Evolutionary conservation across 2,797 vertebrate genomes (phyloP).

Genomic region (Pelochelys cantorii): DNA sequence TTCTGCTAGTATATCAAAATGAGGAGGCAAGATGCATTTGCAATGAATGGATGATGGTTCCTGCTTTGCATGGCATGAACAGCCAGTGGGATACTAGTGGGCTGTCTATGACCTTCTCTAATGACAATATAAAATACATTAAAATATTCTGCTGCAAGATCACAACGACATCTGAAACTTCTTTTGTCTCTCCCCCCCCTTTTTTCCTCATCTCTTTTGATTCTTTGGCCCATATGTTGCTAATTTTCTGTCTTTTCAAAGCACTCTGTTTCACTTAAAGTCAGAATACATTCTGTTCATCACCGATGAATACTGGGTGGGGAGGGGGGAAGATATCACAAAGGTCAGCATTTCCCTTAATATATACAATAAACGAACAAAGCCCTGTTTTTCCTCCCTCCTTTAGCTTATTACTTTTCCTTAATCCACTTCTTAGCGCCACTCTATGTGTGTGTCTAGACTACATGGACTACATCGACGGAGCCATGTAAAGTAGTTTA

Average conservation of each 20-base stretch:
- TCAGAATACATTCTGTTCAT: conserved; percentile 78
- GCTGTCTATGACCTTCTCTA: conserved; percentile 36
- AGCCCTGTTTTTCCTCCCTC: neutral
- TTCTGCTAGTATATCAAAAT: fast-evolving
- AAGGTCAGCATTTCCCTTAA: conserved; percentile 75
- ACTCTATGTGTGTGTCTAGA: no score
- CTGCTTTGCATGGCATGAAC: neutral
- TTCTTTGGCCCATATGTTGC: conserved; percentile 84
- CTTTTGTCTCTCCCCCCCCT: conserved; percentile 57
- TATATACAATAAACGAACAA: conserved; percentile 72
- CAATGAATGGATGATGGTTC: neutral
- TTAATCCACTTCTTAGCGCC: conserved; percentile 75
- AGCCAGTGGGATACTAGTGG: neutral
- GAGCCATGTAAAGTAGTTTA: no score
- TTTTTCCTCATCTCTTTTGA: conserved; percentile 73
- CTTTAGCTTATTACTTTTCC: conserved; percentile 65
- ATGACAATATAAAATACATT: neutral
- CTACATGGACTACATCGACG: no score
- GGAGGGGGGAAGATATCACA: conserved; percentile 41
- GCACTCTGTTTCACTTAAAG: conserved; percentile 74
- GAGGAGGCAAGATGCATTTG: neutral
- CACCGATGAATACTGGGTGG: conserved; percentile 50
- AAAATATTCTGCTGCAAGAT: conserved; percentile 55
- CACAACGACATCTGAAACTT: conserved; percentile 71
- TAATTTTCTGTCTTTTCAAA: conserved; percentile 83